These are phyloP conservation scores for Hypothenemus hampei DNA, from an alignment of 1,140 invertebrate genomes.

Conservation along the genomic window DNA sequence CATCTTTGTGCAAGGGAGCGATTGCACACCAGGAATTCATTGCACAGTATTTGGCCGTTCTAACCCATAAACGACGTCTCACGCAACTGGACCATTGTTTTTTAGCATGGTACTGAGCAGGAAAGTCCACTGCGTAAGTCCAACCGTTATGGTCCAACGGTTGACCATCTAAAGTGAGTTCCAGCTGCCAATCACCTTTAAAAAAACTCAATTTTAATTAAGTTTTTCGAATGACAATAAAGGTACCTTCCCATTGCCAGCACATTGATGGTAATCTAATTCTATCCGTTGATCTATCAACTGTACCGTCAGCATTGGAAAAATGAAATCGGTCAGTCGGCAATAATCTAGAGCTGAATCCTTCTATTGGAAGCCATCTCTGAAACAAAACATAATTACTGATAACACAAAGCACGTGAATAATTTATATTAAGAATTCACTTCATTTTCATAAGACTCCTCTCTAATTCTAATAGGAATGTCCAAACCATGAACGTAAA, in stretches of 20 bases:
- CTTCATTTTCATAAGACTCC: slow-evolving; percentile 89
- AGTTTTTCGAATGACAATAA: background rate
- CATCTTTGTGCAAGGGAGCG: slow-evolving; percentile 80
- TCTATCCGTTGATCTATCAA: slow-evolving; percentile 69
- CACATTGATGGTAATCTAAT: slow-evolving; percentile 84
- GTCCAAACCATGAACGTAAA: slow-evolving; percentile 82
- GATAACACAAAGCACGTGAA: background rate
- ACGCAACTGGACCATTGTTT: slow-evolving; percentile 91
- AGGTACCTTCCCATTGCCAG: slow-evolving; percentile 90
- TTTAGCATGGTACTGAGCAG: slow-evolving; percentile 71
- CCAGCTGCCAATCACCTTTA: slow-evolving; percentile 80
- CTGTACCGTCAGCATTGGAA: slow-evolving; percentile 76
- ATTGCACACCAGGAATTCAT: slow-evolving; percentile 90
- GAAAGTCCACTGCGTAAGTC: slow-evolving; percentile 93
- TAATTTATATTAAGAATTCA: slow-evolving; percentile 32
- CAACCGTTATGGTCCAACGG: slow-evolving; percentile 85
- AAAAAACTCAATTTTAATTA: no score
- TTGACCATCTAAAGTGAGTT: slow-evolving; percentile 80
- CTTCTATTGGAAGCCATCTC: slow-evolving; percentile 86
- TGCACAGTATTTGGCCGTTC: slow-evolving; percentile 80
- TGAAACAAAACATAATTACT: slow-evolving; percentile 42
- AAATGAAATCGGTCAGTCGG: slow-evolving; percentile 83
- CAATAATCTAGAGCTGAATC: slow-evolving; percentile 73
- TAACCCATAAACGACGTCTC: slow-evolving; percentile 80
- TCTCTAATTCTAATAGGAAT: slow-evolving; percentile 85